Percentiles rank a stretch among this genome's conserved stretches.
Conservation (phyloP, 2,888 invertebrate species). For the Polyploca ridens region DNA sequence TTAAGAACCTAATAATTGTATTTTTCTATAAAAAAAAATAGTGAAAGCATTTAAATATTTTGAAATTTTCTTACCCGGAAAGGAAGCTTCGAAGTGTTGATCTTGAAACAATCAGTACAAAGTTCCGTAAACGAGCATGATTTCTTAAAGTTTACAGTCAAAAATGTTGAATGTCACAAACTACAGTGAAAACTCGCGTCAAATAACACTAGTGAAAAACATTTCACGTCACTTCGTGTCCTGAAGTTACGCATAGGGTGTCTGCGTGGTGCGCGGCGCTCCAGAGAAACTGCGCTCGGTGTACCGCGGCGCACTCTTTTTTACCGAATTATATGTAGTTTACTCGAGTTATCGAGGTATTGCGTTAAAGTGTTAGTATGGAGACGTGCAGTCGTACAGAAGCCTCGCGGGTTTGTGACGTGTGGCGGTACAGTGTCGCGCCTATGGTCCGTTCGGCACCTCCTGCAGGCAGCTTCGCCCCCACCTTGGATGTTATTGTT, state of each 20-base stretch:
- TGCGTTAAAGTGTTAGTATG: constrained; percentile 7
- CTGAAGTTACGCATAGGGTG: constrained; percentile 59
- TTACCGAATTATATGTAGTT: constrained; percentile 12
- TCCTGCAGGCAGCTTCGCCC: constrained; percentile 45
- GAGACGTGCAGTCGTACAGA: constrained; percentile 56
- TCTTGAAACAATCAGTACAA: constrained; percentile 42
- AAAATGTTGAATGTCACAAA: constrained; percentile 52
- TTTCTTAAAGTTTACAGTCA: constrained; percentile 35
- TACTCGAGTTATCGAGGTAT: constrained; percentile 10
- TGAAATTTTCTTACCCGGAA: constrained; percentile 43
- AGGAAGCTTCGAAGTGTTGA: constrained; percentile 22
- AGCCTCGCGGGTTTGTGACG: constrained; percentile 54
- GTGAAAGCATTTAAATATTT: neutral
- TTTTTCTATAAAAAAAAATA: neutral
- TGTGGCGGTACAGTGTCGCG: constrained; percentile 37
- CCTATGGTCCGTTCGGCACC: constrained; percentile 66
- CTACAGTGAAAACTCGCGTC: constrained; percentile 53
- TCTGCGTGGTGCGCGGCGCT: constrained; percentile 7
- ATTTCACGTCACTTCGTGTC: constrained; percentile 69
- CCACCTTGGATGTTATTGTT: constrained; percentile 64
- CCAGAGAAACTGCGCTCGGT: constrained; percentile 6
- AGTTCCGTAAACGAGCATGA: constrained; percentile 57
- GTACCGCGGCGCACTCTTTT: neutral
- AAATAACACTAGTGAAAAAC: constrained; percentile 69
- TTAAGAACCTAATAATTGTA: too few species aligned